These are phyloP conservation scores for Cepaea hortensis DNA, from an alignment of 2,888 invertebrate genomes.

Conservation along the genomic window DNA sequence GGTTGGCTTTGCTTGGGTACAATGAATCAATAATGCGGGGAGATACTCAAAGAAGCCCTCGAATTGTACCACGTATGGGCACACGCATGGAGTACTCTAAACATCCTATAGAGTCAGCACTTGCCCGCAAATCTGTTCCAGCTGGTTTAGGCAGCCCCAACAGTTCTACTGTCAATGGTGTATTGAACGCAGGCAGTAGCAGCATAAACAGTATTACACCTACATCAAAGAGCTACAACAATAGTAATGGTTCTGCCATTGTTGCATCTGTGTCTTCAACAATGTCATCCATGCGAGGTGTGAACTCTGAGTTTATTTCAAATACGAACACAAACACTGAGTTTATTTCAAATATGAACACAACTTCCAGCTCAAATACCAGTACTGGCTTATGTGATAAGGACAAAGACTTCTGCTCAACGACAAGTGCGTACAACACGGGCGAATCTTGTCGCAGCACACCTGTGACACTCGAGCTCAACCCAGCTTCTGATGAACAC, in stretches of 20 bases:
- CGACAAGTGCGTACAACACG: conserved; percentile 83
- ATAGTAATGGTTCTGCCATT: conserved; percentile 8
- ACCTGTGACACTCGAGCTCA: conserved; percentile 73
- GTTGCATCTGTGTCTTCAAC: conserved; percentile 39
- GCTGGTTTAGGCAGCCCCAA: conserved; percentile 35
- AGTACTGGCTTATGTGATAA: conserved; percentile 54
- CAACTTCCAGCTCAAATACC: conserved; percentile 45
- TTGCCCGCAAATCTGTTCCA: conserved; percentile 21
- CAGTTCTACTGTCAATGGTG: conserved; percentile 36
- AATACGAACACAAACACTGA: conserved; percentile 42
- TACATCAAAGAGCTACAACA: neutral
- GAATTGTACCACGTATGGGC: conserved; percentile 75
- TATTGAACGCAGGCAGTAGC: neutral
- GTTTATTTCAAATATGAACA: conserved; percentile 40
- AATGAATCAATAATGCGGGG: conserved; percentile 44
- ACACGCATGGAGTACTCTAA: conserved; percentile 72
- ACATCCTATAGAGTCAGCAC: conserved; percentile 54
- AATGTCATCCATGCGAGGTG: conserved; percentile 39
- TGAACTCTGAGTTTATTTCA: conserved; percentile 36
- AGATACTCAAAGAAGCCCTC: conserved; percentile 65
- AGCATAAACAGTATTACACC: conserved; percentile 26
- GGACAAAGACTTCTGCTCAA: conserved; percentile 77
- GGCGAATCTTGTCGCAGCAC: conserved; percentile 85
- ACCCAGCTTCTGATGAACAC: conserved; percentile 67
- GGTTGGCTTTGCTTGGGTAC: conserved; percentile 45